Conservation (phyloP, 1,140 invertebrate genomes). For the Rhagoletis zephyria region DNA sequence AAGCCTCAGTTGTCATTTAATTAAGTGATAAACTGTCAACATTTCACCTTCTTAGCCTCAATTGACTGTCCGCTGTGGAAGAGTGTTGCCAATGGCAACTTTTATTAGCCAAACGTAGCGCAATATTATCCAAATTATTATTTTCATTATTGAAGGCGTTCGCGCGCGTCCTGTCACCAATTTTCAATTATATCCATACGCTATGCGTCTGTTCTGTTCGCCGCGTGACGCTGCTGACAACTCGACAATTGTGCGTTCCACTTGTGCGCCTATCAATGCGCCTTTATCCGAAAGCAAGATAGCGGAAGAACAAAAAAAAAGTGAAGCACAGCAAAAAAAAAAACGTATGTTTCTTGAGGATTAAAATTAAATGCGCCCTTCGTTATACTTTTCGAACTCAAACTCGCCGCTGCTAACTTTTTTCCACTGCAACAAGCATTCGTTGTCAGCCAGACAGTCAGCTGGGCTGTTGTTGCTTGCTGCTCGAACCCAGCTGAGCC, state of each 20-base stretch:
- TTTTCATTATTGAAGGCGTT: constrained; percentile 37
- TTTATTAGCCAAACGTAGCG: background rate
- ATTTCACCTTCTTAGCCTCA: constrained; percentile 22
- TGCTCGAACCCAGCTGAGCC: constrained; percentile 56
- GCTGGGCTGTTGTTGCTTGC: background rate
- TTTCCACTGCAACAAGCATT: background rate
- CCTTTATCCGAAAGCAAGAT: constrained; percentile 17
- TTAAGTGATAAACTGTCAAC: constrained; percentile 6
- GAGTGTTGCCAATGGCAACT: constrained; percentile 28
- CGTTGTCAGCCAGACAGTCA: constrained; percentile 23
- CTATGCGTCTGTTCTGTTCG: background rate
- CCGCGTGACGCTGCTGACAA: constrained; percentile 35
- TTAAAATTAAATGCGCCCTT: constrained; percentile 50
- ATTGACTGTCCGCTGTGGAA: background rate
- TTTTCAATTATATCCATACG: background rate
- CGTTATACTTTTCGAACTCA: background rate
- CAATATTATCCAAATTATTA: constrained; percentile 21
- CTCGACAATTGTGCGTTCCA: background rate
- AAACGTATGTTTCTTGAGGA: constrained; percentile 52
- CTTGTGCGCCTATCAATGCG: constrained; percentile 4
- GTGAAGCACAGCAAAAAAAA: background rate
- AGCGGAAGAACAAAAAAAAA: background rate
- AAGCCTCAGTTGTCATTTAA: background rate
- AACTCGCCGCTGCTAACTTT: background rate
- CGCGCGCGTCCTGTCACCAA: background rate